Conservation (phyloP, 1,140 invertebrate species). For the Phortica variegata region DNA sequence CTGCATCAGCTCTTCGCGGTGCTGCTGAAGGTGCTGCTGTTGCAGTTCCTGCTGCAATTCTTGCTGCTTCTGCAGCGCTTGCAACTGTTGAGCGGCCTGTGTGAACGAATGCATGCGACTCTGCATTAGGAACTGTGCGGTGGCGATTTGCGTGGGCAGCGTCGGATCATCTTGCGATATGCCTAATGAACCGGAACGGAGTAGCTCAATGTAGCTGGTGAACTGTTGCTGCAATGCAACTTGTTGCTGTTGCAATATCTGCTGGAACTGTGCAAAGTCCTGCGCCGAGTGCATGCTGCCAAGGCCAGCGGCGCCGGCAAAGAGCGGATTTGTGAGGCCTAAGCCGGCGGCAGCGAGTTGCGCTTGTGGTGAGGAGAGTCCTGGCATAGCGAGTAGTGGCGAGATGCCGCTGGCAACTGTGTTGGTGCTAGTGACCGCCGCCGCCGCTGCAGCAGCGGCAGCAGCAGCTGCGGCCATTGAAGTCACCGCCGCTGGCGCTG, state of each 20-base stretch:
- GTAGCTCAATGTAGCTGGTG: slow-evolving; percentile 46
- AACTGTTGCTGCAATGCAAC: slow-evolving; percentile 49
- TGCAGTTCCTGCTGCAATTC: slow-evolving; percentile 59
- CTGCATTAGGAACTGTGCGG: slow-evolving; percentile 53
- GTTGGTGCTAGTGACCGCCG: slow-evolving; percentile 27
- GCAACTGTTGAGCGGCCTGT: slow-evolving; percentile 79
- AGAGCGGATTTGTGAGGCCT: slow-evolving; percentile 28
- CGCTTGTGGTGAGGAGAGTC: slow-evolving; percentile 38
- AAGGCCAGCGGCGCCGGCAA: slow-evolving; percentile 6
- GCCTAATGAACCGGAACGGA: slow-evolving; percentile 39
- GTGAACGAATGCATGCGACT: slow-evolving; percentile 72
- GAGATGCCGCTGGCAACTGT: slow-evolving; percentile 32
- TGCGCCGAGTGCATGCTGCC: slow-evolving; percentile 31
- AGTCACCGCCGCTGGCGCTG: slow-evolving; percentile 13
- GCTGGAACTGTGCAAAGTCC: slow-evolving; percentile 48
- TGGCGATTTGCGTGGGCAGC: slow-evolving; percentile 39
- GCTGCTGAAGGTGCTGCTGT: slow-evolving; percentile 36
- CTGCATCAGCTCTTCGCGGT: slow-evolving; percentile 33
- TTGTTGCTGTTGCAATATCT: slow-evolving; percentile 48
- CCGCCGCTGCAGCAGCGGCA: slow-evolving; percentile 27
- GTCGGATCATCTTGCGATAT: slow-evolving; percentile 42
- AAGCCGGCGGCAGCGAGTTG: slow-evolving; percentile 30
- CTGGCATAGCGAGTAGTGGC: slow-evolving; percentile 33
- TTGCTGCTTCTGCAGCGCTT: slow-evolving; percentile 77
- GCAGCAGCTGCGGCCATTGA: slow-evolving; percentile 28